Evolutionary conservation across 2,113 vertebrate species (phyloP), one percentile per base, ranked within the genome.

Genomic region (Meriones unguiculatus): DNA sequence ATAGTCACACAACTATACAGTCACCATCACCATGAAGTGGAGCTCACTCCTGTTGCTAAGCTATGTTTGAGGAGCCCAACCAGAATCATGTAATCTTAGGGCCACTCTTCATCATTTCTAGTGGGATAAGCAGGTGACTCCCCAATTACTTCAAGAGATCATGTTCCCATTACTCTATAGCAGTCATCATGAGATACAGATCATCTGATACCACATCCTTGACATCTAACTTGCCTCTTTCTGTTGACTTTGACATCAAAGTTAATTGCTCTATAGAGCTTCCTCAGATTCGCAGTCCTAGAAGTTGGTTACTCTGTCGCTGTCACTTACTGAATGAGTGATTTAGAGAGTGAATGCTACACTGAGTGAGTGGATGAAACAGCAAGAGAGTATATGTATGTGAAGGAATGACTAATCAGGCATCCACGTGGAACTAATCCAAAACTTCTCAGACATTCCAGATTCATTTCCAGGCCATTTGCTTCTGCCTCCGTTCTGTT

Each of bases 311-410:
- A 10, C 41, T 64, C 28, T 50, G 7, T 35, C 32, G 52, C 77
- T 8, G n/a, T 46, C 35, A 30, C 20, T 15, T 77, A 93, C 59
- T 59, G 70, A 87, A 59, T 17, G 72, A 22, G 8, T 73, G 65
- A 20, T 6, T 22, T 80, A 17, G 91, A 90, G 65, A 28, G 38
- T 0, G 20, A 70, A 87, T 41, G 25, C 4, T 64, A 18, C 30
- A 25, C 2, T 18, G 35, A 3, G 3, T n/a, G 4, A 22, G 3
- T 14, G 11, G 1, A 1, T 5, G 35, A 4, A 38, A 10, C 3
- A 7, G 64, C 14, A 11, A 59, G 35, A 64, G 30, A 25, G 5
- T 1, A 0, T 3, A 4, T 9, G 7, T 7, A 9, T 12, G 12
- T 20, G 76, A 77, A 89, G 13, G 30, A 32, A n/a, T 5, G 1